Evolutionary conservation across 2,113 vertebrate genomes (phyloP).

Genomic region (Zingel zingel): DNA sequence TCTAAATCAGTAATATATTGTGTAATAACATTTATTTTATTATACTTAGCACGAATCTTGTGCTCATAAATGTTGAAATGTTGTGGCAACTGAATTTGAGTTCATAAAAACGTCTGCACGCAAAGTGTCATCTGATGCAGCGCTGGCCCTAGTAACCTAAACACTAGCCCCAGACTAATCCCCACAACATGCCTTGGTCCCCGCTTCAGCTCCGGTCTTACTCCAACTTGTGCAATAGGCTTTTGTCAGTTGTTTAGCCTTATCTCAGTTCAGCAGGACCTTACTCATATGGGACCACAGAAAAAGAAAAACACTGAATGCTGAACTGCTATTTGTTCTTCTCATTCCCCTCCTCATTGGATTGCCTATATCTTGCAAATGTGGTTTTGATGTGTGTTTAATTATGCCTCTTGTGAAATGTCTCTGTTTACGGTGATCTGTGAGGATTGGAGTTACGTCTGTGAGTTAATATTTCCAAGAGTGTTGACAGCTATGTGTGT

Average conservation of each 20-base stretch:
- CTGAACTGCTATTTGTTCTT: constrained; percentile 37
- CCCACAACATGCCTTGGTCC: not conserved
- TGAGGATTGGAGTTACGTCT: constrained; percentile 33
- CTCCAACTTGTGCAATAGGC: not conserved
- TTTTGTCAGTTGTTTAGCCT: not conserved
- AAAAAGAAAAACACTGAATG: constrained; percentile 18
- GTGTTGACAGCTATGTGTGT: constrained; percentile 32
- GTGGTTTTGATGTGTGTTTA: constrained; percentile 45
- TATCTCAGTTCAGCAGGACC: constrained; percentile 21
- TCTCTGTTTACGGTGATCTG: constrained; percentile 54
- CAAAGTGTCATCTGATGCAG: constrained; percentile 51
- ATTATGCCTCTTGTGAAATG: constrained; percentile 44
- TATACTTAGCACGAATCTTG: constrained; percentile 61
- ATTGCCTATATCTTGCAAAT: constrained; percentile 38
- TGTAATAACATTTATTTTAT: constrained; percentile 75
- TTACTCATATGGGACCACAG: constrained; percentile 30
- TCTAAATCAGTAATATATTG: constrained; percentile 52
- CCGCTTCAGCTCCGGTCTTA: not conserved
- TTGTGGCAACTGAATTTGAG: constrained; percentile 50
- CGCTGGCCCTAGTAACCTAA: constrained; percentile 10
- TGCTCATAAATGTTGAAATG: constrained; percentile 58
- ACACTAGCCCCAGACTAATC: constrained; percentile 1
- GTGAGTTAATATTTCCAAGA: constrained; percentile 36
- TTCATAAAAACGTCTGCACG: constrained; percentile 59
- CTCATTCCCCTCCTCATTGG: constrained; percentile 31